Percentiles rank a stretch among this genome's conserved stretches.
These are phyloP conservation scores for Andrena fulva DNA, from an alignment of 2,888 invertebrate species.

Conservation along the genomic window DNA sequence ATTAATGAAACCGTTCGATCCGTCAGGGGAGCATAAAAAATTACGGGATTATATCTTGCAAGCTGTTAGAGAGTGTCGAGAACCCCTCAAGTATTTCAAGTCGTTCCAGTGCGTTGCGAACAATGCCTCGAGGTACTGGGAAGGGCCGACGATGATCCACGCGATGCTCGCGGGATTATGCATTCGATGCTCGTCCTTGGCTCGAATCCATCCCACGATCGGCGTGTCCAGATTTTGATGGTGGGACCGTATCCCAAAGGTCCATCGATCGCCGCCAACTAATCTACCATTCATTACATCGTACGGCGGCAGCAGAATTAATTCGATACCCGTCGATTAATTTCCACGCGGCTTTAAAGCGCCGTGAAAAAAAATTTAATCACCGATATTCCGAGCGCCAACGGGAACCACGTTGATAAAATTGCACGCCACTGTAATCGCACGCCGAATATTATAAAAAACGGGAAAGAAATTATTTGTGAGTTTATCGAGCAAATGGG, in stretches of 20 bases:
- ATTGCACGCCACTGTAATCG: neutral
- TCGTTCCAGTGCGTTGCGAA: neutral
- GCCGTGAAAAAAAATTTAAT: neutral
- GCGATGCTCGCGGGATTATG: constrained; percentile 38
- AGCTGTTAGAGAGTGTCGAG: neutral
- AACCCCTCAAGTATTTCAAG: constrained; percentile 6
- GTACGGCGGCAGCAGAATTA: constrained; percentile 22
- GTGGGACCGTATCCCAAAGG: constrained; percentile 21
- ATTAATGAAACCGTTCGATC: neutral
- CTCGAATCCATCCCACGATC: constrained; percentile 34
- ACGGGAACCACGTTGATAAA: no score
- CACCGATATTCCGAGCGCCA: no score
- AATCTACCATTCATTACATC: constrained; percentile 38
- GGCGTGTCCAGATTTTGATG: constrained; percentile 42
- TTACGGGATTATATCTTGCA: neutral
- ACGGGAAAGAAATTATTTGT: neutral
- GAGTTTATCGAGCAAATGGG: neutral
- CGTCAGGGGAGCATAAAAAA: neutral
- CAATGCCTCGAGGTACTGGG: neutral
- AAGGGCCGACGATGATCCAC: constrained; percentile 27
- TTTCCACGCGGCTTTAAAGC: neutral
- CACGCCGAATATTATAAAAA: neutral
- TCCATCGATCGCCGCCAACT: constrained; percentile 34
- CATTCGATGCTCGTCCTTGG: constrained; percentile 40
- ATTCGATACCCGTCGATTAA: constrained; percentile 28